Base-by-base conservation (phyloP, 2,113 vertebrate species). In the Tupaia tana region DNA sequence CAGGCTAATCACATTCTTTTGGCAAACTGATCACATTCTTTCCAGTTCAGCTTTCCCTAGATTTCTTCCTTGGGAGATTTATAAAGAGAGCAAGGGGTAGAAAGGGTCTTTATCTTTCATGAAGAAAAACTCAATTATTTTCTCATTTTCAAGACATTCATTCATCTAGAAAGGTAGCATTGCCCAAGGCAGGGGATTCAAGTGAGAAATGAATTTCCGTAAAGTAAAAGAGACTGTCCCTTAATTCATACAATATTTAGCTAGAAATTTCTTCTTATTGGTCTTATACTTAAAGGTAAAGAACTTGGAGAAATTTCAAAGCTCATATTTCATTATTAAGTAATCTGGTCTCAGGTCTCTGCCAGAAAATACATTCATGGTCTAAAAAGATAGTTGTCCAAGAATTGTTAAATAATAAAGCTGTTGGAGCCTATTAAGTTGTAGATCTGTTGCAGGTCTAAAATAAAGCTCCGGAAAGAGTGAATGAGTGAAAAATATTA, bases 161-260 rank as follows among this genome's bases (percentile, higher is more conserved):
- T 95, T 97, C 95, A 94, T 97, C 96, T 98, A 98, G 95, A 97
- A 98, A 97, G 96, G 96, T 98, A 97, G 97, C 94, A 86, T 98
- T 98, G 98, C 97, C 98, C 98, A 96, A 98, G 98, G 98, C 98
- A 97, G 81, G 85, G 92, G 12, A 95, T 93, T 93, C 96, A 96
- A 94, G 66, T 95, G 73, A 96, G 96, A 83, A 98, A 97, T 98
- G 97, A 97, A 98, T 98, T 97, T 94, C 96, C 71, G 66, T 90
- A 86, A 95, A 94, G 81, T 96, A 97, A 98, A 97, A 96, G 97
- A 98, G 97, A 96, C 97, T 97, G 96, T 98, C 89, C 93, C 96
- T 98, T 98, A 97, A 98, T 98, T 98, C 97, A 97, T 97, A 97
- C 93, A 98, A 97, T 98, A 98, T 98, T 98, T 98, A 97, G 97